phyloP scores from a whole-genome alignment of 1,140 invertebrate genomes.

The Drosophila pectinifera region DNA sequence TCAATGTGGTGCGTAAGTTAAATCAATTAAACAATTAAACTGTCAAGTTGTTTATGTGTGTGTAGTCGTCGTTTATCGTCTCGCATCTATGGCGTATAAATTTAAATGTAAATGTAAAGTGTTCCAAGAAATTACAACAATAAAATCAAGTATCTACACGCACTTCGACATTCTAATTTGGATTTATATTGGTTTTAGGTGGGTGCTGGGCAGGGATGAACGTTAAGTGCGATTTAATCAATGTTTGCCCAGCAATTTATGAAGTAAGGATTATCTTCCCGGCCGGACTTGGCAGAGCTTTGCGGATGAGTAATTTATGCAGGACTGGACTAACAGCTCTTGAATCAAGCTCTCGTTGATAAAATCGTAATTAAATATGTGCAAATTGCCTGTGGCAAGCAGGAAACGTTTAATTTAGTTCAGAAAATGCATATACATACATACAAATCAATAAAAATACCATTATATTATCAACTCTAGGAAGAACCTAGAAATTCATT shows the following conservation, averaged over 20 bases:
- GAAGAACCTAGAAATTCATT: too few species aligned
- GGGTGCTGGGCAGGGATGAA: background rate
- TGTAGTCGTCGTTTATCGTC: slow-evolving; percentile 80
- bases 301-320: slow-evolving; percentile 34
- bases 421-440: too few species aligned
- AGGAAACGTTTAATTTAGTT: background rate
- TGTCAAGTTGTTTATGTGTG: slow-evolving; percentile 80
- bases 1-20: slow-evolving; percentile 50
- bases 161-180: slow-evolving; percentile 2
- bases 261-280: slow-evolving; percentile 55
- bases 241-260: slow-evolving; percentile 61
- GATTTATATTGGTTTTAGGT: slow-evolving; percentile 2
- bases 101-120: slow-evolving; percentile 79
- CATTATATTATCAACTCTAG: too few species aligned
- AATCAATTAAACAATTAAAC: slow-evolving; percentile 78
- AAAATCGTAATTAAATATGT: background rate
- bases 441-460: too few species aligned
- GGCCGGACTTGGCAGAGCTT: slow-evolving; percentile 1
- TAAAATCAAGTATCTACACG: slow-evolving; percentile 75
- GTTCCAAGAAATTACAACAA: slow-evolving; percentile 78
- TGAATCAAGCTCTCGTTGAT: background rate
- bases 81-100: slow-evolving; percentile 71
- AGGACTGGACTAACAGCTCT: slow-evolving; percentile 1
- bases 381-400: background rate
- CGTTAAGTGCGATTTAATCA: slow-evolving; percentile 54